Evolutionary conservation across 2,888 invertebrate genomes (phyloP), one percentile per base, ranked within the genome.

Genomic region (Andrena praecox): DNA sequence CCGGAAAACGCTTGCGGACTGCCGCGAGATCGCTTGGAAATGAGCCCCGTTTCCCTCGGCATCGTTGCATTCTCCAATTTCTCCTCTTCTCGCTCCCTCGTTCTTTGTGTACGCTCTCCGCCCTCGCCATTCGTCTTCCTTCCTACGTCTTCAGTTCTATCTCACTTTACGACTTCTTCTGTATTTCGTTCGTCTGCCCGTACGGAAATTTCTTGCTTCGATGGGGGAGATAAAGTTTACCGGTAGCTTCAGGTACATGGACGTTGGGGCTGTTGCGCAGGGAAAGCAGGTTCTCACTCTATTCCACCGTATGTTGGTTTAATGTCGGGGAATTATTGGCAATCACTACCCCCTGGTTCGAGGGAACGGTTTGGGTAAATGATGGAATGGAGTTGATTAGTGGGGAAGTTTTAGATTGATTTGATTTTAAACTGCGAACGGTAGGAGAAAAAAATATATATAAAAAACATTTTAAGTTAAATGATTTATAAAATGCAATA

Each of bases 1-100:
- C 79, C 73, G 80, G 80, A 85, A 87, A 85, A 87, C 78, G 79
- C 68, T 84, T 73, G 80, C 72, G 77, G 83, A 87, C 83, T 80
- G 82, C 82, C 67, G 70, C 76, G 77, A 77, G 78, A 75, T 71
- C 68, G 67, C 68, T 77, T 75, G 84, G 72, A 67, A 87, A 87
- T 87, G 85, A 87, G 78, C 77, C 54, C 62, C 81, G 77, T 86
- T 86, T 80, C 80, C 50, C 69, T 76, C 67, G 67, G 52, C 56
- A 60, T 78, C 73, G 71, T 80, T 81, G 62, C 68, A 54, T 82
- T 75, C 69, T 56, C 35, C 67, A 42, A 72, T 82, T 85, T 75
- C 70, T 72, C 56, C 31, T 20, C 24, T 62, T 72, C 27, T 5
- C n/a, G 31, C 54, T 2, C 50, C 2, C 52, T 16, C 27, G 10